Conservation (phyloP, 2,888 invertebrate genomes). For the Heterodera filipjevi region DNA sequence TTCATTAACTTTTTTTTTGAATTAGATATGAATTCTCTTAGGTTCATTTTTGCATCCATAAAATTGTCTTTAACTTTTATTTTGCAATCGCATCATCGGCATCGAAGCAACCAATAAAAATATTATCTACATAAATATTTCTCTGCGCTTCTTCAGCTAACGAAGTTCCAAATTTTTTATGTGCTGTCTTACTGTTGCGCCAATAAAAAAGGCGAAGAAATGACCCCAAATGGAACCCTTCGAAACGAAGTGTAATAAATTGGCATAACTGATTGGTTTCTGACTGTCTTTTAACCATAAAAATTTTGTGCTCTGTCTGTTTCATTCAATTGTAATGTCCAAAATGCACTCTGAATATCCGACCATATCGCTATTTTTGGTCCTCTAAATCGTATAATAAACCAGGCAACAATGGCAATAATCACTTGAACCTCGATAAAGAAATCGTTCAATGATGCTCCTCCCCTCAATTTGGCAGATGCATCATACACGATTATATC, state of each 20-base stretch:
- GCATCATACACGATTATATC: conserved; percentile 48
- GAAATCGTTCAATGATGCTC: conserved; percentile 36
- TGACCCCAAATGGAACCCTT: conserved; percentile 41
- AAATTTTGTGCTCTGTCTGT: conserved; percentile 38
- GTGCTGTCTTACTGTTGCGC: not conserved
- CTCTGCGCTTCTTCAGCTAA: conserved; percentile 14
- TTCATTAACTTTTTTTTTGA: not conserved
- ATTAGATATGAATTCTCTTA: conserved; percentile 36
- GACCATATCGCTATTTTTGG: conserved; percentile 17
- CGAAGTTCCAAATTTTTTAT: conserved; percentile 5
- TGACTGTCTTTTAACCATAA: conserved; percentile 36
- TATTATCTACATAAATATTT: conserved; percentile 45
- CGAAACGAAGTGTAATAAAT: conserved; percentile 32
- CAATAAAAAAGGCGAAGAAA: conserved; percentile 33
- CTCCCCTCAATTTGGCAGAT: conserved; percentile 20
- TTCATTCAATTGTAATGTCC: conserved; percentile 15
- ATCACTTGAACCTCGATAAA: conserved; percentile 39
- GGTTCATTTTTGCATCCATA: conserved; percentile 38
- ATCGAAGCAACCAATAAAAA: conserved; percentile 19
- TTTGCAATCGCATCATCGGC: conserved; percentile 23
- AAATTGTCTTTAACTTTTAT: conserved; percentile 36
- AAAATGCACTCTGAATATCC: conserved; percentile 41
- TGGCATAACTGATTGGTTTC: conserved; percentile 8
- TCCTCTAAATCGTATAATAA: conserved; percentile 28
- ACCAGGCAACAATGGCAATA: conserved; percentile 27